Base-by-base conservation (phyloP, 2,888 invertebrate genomes). In the Drosophila peninsularis region DNA sequence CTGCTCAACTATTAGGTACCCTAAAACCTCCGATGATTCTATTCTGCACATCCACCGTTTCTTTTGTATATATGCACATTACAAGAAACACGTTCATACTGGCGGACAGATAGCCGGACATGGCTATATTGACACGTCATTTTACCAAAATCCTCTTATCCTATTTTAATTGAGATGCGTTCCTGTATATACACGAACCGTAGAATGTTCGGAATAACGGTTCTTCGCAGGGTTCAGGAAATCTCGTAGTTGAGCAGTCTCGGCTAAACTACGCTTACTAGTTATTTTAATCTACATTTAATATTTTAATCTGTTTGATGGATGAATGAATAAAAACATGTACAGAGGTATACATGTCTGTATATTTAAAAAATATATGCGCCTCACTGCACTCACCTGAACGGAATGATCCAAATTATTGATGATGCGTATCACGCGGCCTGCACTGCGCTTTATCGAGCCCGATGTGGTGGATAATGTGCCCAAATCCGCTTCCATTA, bases 341-440 rank as follows among this genome's bases (percentile, higher is more conserved):
- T 49, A 37, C 37, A 9, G 42, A 21, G 47, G 19, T 21, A 24
- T 5, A 24, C 5, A 37, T 49, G 30, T 17, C 17, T 55, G 17
- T 49, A n/a, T 21, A 11, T 10, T 13, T 30, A 17, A 27, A 5
- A 50, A 34, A n/a, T 60, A 27, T 45, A 32, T 61, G 64, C 24
- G 34, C 14, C 14, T 14, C 7, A 41, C 30, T 45, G 36, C 62
- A 87, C 88, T 92, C 92, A 97, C 97, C 95, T 97, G 97, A 86
- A 97, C 96, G 41, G 97, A 96, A 92, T 98, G 97, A 92, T 98
- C 96, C 94, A 96, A 95, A 92, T 98, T 98, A 93, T 98, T 98
- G 91, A 98, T 97, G 91, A 98, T 97, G 82, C 98, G 94, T 91
- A 98, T 97, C 82, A 98, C 96, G 82, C 97, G 94, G 53, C 97